Base-by-base conservation (phyloP, 2,797 vertebrate genomes). In the Chelon labrosus region DNA sequence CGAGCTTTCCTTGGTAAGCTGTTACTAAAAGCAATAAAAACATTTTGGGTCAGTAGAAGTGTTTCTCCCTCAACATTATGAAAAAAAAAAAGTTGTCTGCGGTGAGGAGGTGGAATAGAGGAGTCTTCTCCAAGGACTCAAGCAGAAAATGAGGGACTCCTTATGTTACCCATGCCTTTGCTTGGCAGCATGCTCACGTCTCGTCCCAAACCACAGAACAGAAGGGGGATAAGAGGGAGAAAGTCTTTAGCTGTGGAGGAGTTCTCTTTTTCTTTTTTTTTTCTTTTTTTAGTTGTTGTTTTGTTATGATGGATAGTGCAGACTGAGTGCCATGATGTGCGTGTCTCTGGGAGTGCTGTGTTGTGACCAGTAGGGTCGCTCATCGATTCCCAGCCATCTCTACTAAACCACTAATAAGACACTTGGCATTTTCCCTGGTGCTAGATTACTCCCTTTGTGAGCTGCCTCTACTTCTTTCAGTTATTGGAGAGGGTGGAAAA, bases 401-500 rank as follows among this genome's bases (percentile, higher is more conserved):
- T 52, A 72, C 88, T 85, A 87, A 90, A 86, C 79, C 90, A 88
- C 89, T 94, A 92, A 95, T 93, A 94, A 93, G 91, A 90, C 88
- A 88, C 88, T 89, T 92, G 88, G 90, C 92, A 92, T 95, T 94
- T 93, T 91, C 91, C 85, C 83, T 83, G 67, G 85, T 87, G 84
- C 77, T 82, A 73, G 87, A 88, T 89, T 82, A 86, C 86, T 87
- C 84, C 81, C 77, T 80, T 70, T 85, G 89, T 85, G 89, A 84
- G 84, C 71, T 85, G 78, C 75, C 68, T 80, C 73, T 38, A 72
- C 57, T 38, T 68, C 46, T 66, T 65, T 58, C 73, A 72, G 66
- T 81, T 87, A 85, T 77, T 80, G 79, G 37, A 74, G 64, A 63
- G 68, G 72, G 27, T 50, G 57, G 52, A 56, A 67, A 70, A 56